Evolutionary conservation across 1,140 invertebrate genomes (phyloP), one percentile per base, ranked within the genome.

Genomic region (Oncopodura yosiiana): DNA sequence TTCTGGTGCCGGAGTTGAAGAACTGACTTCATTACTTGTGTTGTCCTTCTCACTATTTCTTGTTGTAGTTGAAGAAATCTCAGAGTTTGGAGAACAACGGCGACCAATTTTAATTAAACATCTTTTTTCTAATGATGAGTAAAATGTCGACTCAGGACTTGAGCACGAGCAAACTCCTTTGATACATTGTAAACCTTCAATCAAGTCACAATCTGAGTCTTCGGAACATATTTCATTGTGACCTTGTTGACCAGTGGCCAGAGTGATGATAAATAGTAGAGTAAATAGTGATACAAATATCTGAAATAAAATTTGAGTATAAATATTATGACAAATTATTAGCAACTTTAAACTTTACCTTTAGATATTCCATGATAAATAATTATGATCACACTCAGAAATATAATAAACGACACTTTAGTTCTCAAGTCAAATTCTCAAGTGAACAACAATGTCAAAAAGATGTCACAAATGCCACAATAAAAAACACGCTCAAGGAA

Each of bases 71-170:
- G n/a, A 43, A 23, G 24, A 32, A 46, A 49, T 50, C n/a, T 44
- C 41, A 6, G n/a, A 9, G 11, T 18, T 32, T 19, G 44, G 38
- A 27, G 26, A 32, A 49, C 54, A 56, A 37, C 54, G 24, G 18
- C 54, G 29, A 21, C 54, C 54, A 27, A 56, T 56, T 43, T 49
- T 50, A 14, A 50, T 44, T 5, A 51, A 18, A 29, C 54, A 56
- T 2, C n/a, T 21, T 34, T 45, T 44, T n/a, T 27, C 9, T 16
- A 21, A 26, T 12, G 43, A 46, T n/a, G 54, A 56, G 23, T 44
- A 56, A 5, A 56, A 46, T 14, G 38, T 49, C 16, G 19, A 18
- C 16, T 56, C 54, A 4, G 54, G 46, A 6, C 34, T 9, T 4
- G 29, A 3, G 45, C 54, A 56, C 16, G 43, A 16, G 29, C 54